These are phyloP conservation scores for Lagorchestes hirsutus DNA, from an alignment of 2,797 vertebrate species.

Conservation along the genomic window DNA sequence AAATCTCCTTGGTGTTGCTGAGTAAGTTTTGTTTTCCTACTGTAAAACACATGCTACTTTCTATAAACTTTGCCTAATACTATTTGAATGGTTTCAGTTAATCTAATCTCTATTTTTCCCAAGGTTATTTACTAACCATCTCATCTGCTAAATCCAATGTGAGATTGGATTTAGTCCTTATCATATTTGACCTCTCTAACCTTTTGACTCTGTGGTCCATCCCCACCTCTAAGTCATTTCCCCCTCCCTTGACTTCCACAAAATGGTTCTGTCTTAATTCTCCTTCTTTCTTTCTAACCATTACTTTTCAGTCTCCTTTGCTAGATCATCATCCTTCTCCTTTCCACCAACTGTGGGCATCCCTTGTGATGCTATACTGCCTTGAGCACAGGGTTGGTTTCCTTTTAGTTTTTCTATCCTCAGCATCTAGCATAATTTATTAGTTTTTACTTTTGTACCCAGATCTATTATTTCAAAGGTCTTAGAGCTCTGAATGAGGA, in stretches of 20 bases:
- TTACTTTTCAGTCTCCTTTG: neutral
- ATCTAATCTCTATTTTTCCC: neutral
- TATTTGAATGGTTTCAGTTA: conserved; percentile 2
- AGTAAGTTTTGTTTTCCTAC: neutral
- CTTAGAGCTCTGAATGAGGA: neutral
- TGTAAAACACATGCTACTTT: neutral
- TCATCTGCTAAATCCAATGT: neutral
- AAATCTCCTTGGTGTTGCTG: neutral
- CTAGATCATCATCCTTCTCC: neutral
- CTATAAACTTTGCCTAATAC: neutral
- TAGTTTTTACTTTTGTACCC: neutral
- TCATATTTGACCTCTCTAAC: neutral
- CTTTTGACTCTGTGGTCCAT: neutral
- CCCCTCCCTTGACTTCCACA: neutral
- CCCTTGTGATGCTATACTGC: neutral
- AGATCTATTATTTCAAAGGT: neutral
- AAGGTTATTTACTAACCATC: neutral
- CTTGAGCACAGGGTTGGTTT: neutral
- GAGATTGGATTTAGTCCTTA: neutral
- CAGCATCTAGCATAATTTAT: neutral
- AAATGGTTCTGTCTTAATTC: neutral
- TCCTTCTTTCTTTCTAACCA: neutral
- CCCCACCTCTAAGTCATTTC: neutral
- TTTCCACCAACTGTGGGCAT: neutral
- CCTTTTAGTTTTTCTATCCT: neutral